A percentile compares a stretch with the other conserved stretches of the same genome.
These are phyloP conservation scores for Exaiptasia diaphana DNA, from an alignment of 64 coral and sea anemone genomes.

Conservation along the genomic window DNA sequence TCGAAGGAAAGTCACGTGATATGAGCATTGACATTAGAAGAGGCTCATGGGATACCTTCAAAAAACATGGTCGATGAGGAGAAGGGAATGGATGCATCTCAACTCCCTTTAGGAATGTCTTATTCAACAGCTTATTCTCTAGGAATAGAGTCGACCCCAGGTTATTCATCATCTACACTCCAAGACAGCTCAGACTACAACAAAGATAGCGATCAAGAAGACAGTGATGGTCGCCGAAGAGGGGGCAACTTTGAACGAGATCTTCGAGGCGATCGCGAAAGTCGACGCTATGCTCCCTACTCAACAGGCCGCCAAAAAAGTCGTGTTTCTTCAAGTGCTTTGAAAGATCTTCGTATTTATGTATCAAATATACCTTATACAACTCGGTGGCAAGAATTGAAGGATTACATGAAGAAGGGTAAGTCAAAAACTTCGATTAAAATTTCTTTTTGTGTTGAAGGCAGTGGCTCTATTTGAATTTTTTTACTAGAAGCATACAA, in stretches of 20 bases:
- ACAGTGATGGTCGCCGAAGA: conserved; percentile 71
- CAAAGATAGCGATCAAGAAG: conserved; percentile 89
- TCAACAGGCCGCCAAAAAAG: conserved; percentile 38
- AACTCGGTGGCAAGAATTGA: conserved; percentile 90
- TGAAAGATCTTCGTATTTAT: conserved; percentile 74
- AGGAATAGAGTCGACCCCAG: background rate
- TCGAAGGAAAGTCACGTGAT: no score
- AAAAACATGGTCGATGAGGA: no score
- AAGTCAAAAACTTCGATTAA: background rate
- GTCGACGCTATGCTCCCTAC: conserved; percentile 69
- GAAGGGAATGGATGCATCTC: background rate
- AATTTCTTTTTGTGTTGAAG: background rate
- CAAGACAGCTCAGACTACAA: conserved; percentile 56
- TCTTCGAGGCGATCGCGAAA: conserved; percentile 42
- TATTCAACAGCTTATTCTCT: background rate
- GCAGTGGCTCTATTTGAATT: background rate
- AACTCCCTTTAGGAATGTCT: conserved; percentile 14
- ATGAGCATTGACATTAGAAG: no score
- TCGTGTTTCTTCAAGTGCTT: conserved; percentile 36
- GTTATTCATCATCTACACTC: background rate
- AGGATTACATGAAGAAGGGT: conserved; percentile 94
- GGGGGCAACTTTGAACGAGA: conserved; percentile 83
- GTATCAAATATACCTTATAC: conserved; percentile 82
- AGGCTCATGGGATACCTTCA: background rate
- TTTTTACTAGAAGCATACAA: no score